A percentile compares a stretch with the other conserved stretches of the same genome.
These are phyloP conservation scores for Halocaridina rubra DNA, from an alignment of 2,888 invertebrate species.

Conservation along the genomic window DNA sequence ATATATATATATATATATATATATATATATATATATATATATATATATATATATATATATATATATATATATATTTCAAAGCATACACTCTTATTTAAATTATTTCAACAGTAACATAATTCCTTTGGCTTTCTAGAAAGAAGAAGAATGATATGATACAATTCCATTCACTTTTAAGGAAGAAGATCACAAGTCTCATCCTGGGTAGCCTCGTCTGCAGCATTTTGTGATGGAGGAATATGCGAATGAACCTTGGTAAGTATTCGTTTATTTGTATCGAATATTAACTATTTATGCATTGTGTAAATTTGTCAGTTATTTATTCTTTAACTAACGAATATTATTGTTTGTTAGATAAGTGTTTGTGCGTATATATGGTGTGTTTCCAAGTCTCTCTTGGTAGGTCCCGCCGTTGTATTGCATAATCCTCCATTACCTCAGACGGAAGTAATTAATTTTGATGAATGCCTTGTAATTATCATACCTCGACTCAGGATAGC, in stretches of 20 bases:
- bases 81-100: background rate
- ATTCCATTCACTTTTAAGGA: background rate
- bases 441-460: too few relatives aligned
- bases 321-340: background rate
- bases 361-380: too few relatives aligned
- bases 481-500: too few relatives aligned
- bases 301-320: background rate
- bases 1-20: background rate
- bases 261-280: background rate
- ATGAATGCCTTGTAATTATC: too few relatives aligned
- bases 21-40: background rate
- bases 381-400: background rate
- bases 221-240: constrained; percentile 46
- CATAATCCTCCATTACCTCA: too few relatives aligned
- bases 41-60: background rate
- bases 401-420: too few relatives aligned
- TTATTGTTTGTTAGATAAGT: too few relatives aligned
- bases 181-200: background rate
- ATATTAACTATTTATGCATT: background rate
- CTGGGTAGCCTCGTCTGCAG: background rate
- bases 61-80: background rate
- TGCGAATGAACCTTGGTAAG: constrained; percentile 48
- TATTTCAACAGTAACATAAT: background rate
- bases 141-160: background rate
- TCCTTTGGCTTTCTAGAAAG: background rate